phyloP scores from a whole-genome alignment of 2,113 vertebrate species.

The Astur gentilis region DNA sequence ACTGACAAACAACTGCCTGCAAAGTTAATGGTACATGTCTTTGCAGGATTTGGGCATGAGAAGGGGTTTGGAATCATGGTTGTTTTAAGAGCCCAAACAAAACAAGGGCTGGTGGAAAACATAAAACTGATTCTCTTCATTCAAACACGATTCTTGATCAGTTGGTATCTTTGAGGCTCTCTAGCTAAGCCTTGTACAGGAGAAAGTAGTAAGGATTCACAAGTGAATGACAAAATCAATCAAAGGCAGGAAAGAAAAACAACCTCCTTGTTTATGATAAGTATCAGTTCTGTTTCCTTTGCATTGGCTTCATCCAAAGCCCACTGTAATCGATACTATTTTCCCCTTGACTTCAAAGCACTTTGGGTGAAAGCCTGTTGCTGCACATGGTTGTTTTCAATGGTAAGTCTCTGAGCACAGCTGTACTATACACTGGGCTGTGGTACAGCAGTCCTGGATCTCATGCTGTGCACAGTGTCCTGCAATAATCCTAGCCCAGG shows the following conservation, averaged over 20 bases:
- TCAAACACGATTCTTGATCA: not conserved
- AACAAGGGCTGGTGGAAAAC: not conserved
- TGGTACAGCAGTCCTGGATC: not conserved
- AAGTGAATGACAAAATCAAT: conserved; percentile 31
- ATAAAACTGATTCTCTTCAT: not conserved
- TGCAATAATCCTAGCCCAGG: not conserved
- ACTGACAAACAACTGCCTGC: not conserved
- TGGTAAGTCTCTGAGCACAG: not conserved
- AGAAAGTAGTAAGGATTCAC: not conserved
- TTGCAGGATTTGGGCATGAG: not conserved
- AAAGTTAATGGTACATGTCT: not conserved
- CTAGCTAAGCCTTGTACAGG: not conserved
- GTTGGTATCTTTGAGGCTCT: not conserved
- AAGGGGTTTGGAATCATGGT: not conserved
- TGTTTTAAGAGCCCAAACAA: not conserved
- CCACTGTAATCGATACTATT: not conserved
- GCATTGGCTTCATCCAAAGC: not conserved
- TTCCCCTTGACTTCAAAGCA: not conserved
- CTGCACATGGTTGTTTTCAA: not conserved
- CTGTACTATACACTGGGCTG: not conserved
- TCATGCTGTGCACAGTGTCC: rapidly evolving
- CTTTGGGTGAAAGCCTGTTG: not conserved
- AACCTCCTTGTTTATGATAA: not conserved
- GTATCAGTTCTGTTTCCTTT: not conserved
- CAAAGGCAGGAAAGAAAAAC: not conserved